These are phyloP conservation scores for Nematopogon swammerdamellus DNA, from an alignment of 2,888 invertebrate genomes.

Conservation along the genomic window DNA sequence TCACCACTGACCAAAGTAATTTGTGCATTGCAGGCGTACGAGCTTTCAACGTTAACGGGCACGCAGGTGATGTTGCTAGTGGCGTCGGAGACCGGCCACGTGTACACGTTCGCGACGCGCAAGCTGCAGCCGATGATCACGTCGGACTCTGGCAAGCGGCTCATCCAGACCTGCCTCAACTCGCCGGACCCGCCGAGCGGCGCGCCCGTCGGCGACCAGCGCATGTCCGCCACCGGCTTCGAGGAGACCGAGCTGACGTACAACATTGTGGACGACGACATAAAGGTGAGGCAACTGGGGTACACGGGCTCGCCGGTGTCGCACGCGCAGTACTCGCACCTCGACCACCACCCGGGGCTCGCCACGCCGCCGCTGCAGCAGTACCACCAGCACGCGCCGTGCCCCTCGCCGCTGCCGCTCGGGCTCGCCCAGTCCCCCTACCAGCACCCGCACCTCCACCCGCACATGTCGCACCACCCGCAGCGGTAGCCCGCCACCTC, in stretches of 20 bases:
- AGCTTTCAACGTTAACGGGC: slow-evolving; percentile 96
- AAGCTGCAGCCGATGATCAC: slow-evolving; percentile 99
- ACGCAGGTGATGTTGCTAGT: slow-evolving; percentile 99
- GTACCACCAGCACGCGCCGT: slow-evolving; percentile 71
- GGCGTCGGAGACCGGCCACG: slow-evolving; percentile 98
- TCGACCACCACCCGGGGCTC: slow-evolving; percentile 63
- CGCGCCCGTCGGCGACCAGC: slow-evolving; percentile 76
- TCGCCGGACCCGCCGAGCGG: slow-evolving; percentile 86
- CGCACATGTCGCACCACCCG: slow-evolving; percentile 74
- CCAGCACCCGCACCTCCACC: slow-evolving; percentile 55
- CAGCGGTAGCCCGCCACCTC: slow-evolving; percentile 72
- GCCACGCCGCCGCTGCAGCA: slow-evolving; percentile 66
- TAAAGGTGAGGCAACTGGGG: slow-evolving; percentile 97
- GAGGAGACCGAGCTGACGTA: slow-evolving; percentile 98
- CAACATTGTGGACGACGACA: slow-evolving; percentile 92
- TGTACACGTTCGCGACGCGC: slow-evolving; percentile 98
- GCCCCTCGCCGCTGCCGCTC: slow-evolving; percentile 72
- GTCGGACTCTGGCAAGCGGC: slow-evolving; percentile 92
- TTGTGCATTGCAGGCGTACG: slow-evolving; percentile 83
- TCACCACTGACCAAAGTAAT: too few species aligned
- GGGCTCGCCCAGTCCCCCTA: slow-evolving; percentile 49
- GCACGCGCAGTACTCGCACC: slow-evolving; percentile 65
- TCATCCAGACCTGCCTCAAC: slow-evolving; percentile 98
- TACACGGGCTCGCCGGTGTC: slow-evolving; percentile 70
- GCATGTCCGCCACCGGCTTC: slow-evolving; percentile 98